These are phyloP conservation scores for Haliclystus octoradiatus DNA, from an alignment of 30 jellyfish, hydroid and myxozoan species.

Conservation along the genomic window DNA sequence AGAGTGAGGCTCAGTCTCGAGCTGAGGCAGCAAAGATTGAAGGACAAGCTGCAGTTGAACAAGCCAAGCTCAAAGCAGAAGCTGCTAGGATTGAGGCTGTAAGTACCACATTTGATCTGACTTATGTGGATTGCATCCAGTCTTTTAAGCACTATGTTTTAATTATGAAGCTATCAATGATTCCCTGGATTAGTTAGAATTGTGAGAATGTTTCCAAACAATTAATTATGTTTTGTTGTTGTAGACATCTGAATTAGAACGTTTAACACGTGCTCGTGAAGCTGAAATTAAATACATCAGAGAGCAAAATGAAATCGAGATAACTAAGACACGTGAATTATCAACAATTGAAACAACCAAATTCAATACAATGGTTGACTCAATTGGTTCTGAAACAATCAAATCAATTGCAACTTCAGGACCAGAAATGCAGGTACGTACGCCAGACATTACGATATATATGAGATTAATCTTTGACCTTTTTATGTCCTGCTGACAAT, in stretches of 20 bases:
- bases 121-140: too few species aligned
- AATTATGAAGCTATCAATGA: too few species aligned
- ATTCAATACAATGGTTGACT: conserved; percentile 81
- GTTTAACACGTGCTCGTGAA: conserved; percentile 83
- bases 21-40: conserved; percentile 96
- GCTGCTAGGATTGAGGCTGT: conserved; percentile 90
- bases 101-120: too few species aligned
- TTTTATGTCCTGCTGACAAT: too few species aligned
- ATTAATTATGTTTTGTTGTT: too few species aligned
- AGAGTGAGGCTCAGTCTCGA: conserved; percentile 97
- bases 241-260: conserved; percentile 84
- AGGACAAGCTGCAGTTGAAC: conserved; percentile 99
- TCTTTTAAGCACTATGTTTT: too few species aligned
- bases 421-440: conserved; percentile 77
- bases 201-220: too few species aligned
- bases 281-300: conserved; percentile 81
- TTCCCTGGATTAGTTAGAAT: too few species aligned
- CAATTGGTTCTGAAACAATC: conserved; percentile 85
- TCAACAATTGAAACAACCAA: conserved; percentile 69
- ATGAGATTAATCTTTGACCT: too few species aligned
- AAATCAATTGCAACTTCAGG: conserved; percentile 94
- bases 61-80: conserved; percentile 80
- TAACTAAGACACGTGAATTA: conserved; percentile 66
- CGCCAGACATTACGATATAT: neutral
- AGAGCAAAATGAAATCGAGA: conserved; percentile 86